A percentile compares a stretch with the other conserved stretches of the same genome.
Conservation (phyloP, 2,888 invertebrate species). For the Metallyticus violacea region DNA sequence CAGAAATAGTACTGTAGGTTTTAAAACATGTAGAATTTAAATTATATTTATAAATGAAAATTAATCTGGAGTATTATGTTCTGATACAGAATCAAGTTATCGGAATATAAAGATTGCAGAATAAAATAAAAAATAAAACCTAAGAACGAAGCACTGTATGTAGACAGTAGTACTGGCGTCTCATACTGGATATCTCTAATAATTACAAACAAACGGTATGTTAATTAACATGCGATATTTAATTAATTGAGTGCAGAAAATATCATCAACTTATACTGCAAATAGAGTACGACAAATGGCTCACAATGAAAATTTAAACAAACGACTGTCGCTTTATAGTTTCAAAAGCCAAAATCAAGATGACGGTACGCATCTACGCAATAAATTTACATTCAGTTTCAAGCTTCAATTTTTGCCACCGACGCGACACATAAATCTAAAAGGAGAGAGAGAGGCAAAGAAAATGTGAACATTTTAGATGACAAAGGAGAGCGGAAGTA, state of each 20-base stretch:
- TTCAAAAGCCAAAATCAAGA: background rate
- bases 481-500: background rate
- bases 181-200: background rate
- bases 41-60: no score
- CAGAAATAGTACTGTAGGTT: no score
- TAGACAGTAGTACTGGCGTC: background rate
- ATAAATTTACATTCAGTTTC: background rate
- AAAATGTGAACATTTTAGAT: background rate
- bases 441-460: background rate
- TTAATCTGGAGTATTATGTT: no score
- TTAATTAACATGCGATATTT: background rate
- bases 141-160: no score
- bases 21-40: no score
- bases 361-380: background rate
- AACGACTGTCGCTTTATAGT: background rate
- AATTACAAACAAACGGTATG: background rate
- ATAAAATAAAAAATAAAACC: background rate
- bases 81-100: no score
- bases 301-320: background rate
- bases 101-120: background rate
- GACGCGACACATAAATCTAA: background rate
- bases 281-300: background rate
- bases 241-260: background rate
- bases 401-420: background rate
- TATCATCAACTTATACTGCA: background rate